Base-by-base conservation (phyloP, 1,140 invertebrate species). In the Pseudomyrmex concolor region DNA sequence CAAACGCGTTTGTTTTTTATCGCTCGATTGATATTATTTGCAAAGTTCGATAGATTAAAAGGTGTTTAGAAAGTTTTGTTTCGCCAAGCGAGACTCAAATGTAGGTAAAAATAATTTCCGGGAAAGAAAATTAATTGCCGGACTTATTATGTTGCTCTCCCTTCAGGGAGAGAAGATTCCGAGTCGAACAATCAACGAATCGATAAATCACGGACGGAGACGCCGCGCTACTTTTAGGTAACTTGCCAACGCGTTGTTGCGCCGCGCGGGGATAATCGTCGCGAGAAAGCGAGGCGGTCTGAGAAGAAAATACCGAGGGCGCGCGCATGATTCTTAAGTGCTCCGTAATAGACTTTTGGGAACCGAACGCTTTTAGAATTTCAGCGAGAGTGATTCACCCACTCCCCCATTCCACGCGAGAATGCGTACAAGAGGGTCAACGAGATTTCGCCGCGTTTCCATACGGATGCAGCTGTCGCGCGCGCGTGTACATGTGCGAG, bases 311-410 rank as follows among this genome's bases (percentile, higher is more conserved):
- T 87, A 71, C 84, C 84, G 80, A 43, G 72, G 5, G 57, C 67
- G 25, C 67, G 25, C 48, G 83, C 74, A 81, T 88, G 87, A 89
- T 78, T 83, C 83, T 34, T 55, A 80, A 85, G 87, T 76, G 87
- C 78, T 89, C 87, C 78, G 45, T 88, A 89, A 89, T 89, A 88
- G 87, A 89, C 87, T 89, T 89, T 89, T 87, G 60, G 72, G 87
- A 88, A 89, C 84, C 70, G 19, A 70, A 84, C 76, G 87, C 76
- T 81, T 88, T 89, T 89, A 89, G 87, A 88, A 88, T 88, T 88
- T 88, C 76, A 81, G 74, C 63, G 80, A 84, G 87, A 64, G 70
- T 81, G 85, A 81, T 77, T 89, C 88, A 86, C 80, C 63, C 66
- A 22, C 72, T 55, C 62, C 8, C n/a, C 43, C 74, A n/a, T 57